These are phyloP conservation scores for Hyperoplus immaculatus DNA, from an alignment of 2,797 vertebrate genomes.

Conservation along the genomic window DNA sequence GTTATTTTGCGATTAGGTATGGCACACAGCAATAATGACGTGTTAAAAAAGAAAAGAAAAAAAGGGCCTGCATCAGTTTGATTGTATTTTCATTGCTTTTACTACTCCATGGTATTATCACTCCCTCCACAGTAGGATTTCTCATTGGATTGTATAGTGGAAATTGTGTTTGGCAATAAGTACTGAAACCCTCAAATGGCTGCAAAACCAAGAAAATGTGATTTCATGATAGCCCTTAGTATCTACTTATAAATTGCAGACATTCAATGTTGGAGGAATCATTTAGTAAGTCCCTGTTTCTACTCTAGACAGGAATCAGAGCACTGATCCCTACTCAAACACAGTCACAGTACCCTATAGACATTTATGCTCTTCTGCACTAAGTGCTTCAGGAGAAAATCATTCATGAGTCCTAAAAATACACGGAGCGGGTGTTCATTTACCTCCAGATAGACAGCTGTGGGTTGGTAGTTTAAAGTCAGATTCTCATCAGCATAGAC, in stretches of 20 bases:
- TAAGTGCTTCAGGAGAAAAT: slow-evolving; percentile 52
- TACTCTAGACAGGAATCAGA: slow-evolving; percentile 61
- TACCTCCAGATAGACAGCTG: slow-evolving; percentile 37
- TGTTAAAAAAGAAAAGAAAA: neutral
- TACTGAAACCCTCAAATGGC: neutral
- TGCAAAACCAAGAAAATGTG: slow-evolving; percentile 4
- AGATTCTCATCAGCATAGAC: slow-evolving; percentile 23
- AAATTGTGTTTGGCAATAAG: neutral
- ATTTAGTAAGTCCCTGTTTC: slow-evolving; percentile 44
- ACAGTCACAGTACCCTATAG: slow-evolving; percentile 22
- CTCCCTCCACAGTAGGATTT: neutral
- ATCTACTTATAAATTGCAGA: neutral
- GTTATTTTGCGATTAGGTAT: neutral
- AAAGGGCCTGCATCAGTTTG: neutral
- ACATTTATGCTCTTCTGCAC: slow-evolving; percentile 20
- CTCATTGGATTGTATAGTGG: neutral
- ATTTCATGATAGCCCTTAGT: neutral
- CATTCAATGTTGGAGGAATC: slow-evolving; percentile 7
- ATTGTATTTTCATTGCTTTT: neutral
- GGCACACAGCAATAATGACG: neutral
- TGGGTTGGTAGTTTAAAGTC: slow-evolving; percentile 40
- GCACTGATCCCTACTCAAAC: slow-evolving; percentile 9
- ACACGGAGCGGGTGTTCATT: slow-evolving; percentile 41
- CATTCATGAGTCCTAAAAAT: slow-evolving; percentile 62
- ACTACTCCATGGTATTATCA: neutral